Evolutionary conservation across 2,888 invertebrate genomes (phyloP).

Genomic region (Pinctada fucata): DNA sequence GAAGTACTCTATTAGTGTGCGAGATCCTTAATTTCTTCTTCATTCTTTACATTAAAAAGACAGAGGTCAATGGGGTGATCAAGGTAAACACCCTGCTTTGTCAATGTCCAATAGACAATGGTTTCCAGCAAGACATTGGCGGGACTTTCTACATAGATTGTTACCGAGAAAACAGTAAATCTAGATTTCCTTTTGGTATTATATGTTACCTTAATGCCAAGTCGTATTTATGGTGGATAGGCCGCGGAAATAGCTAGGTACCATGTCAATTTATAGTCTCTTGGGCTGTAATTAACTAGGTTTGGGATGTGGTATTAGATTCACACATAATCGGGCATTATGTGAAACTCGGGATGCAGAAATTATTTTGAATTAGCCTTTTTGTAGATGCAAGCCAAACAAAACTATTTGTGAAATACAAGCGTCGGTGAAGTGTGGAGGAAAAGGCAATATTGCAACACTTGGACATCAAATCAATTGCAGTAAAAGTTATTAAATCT

Average conservation of each 20-base stretch:
- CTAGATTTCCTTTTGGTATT: neutral
- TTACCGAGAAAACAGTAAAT: neutral
- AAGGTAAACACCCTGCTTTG: too few relatives aligned
- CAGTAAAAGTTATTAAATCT: neutral
- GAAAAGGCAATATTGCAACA: neutral
- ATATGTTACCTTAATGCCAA: neutral
- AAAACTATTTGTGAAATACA: neutral
- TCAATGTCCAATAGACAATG: too few relatives aligned
- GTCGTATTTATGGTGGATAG: neutral
- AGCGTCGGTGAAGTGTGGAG: neutral
- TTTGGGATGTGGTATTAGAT: neutral
- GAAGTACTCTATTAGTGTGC: too few relatives aligned
- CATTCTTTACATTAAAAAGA: too few relatives aligned
- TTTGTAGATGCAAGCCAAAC: neutral
- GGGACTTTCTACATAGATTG: neutral
- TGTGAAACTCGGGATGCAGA: neutral
- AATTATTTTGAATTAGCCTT: neutral
- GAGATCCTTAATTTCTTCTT: too few relatives aligned
- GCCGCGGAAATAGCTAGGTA: neutral
- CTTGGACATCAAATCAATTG: neutral
- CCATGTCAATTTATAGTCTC: neutral
- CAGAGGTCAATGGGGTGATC: too few relatives aligned
- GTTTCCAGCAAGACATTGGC: neutral
- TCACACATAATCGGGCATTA: neutral
- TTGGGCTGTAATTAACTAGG: neutral